A percentile compares a stretch with the other conserved stretches of the same genome.
Evolutionary conservation across 2,888 invertebrate genomes (phyloP).

Genomic region (Trissoscelio sp.): DNA sequence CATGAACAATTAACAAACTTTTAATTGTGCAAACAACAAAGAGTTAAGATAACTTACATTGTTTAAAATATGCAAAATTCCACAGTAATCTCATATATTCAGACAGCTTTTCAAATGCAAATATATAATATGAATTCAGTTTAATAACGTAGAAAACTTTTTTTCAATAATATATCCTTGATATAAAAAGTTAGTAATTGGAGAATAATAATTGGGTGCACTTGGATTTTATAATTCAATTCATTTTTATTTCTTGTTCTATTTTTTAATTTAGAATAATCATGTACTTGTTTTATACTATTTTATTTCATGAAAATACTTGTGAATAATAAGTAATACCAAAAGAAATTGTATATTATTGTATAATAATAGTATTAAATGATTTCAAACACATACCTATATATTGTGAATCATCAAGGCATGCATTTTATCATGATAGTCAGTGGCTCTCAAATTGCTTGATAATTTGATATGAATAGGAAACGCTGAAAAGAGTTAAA

Average conservation of each 20-base stretch:
- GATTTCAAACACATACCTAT: constrained; percentile 41
- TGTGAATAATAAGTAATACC: not conserved
- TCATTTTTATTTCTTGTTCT: not conserved
- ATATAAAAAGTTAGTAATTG: not conserved
- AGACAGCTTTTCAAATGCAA: not conserved
- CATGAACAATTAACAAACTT: too few species aligned
- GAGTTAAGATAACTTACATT: too few species aligned
- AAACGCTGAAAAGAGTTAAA: constrained; percentile 52
- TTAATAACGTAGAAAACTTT: too few species aligned
- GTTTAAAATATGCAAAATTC: too few species aligned
- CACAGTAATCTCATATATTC: too few species aligned
- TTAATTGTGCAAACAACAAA: too few species aligned
- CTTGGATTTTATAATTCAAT: not conserved
- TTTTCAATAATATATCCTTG: not conserved
- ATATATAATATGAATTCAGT: not conserved
- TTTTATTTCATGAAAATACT: not conserved
- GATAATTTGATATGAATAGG: constrained; percentile 67
- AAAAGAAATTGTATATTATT: not conserved
- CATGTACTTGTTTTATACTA: not conserved
- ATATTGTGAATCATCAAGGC: constrained; percentile 43
- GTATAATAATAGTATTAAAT: constrained; percentile 47
- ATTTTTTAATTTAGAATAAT: not conserved
- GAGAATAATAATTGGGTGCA: not conserved
- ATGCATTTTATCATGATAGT: constrained; percentile 67
- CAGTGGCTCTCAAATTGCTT: constrained; percentile 73